These are phyloP conservation scores for Sphecodes monilicornis DNA, from an alignment of 2,888 invertebrate genomes.

Conservation along the genomic window DNA sequence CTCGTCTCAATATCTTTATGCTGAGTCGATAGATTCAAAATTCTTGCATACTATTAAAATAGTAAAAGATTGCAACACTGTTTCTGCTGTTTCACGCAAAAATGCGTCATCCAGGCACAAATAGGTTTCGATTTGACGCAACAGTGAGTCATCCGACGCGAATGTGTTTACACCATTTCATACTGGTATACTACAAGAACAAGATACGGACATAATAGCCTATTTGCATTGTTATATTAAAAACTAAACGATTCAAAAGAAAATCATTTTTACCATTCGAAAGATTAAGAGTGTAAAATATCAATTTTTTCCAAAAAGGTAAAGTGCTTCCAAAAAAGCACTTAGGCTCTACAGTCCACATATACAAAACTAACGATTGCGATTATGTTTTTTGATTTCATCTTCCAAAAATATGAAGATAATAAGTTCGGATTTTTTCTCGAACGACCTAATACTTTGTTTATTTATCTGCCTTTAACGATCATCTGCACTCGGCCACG, in stretches of 20 bases:
- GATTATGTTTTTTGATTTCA: neutral
- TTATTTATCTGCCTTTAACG: neutral
- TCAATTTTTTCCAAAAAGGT: neutral
- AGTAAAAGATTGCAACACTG: conserved; percentile 2
- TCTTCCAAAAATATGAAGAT: neutral
- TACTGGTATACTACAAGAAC: neutral
- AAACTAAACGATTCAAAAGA: neutral
- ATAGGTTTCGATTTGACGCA: neutral
- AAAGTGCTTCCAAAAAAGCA: too few species aligned
- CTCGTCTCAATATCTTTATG: neutral
- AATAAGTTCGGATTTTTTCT: neutral
- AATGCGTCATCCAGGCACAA: neutral
- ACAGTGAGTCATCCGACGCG: neutral
- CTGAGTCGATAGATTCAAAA: neutral
- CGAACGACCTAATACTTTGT: neutral
- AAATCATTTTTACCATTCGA: neutral
- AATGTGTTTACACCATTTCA: neutral
- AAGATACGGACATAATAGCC: neutral
- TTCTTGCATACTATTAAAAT: conserved; percentile 1
- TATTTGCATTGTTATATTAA: neutral
- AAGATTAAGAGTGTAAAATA: neutral
- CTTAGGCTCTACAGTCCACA: neutral
- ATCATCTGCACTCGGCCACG: neutral
- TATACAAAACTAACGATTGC: neutral
- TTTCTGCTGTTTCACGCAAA: neutral